Base-by-base conservation (phyloP, 2,113 vertebrate species). In the Rousettus leschenaultii region DNA sequence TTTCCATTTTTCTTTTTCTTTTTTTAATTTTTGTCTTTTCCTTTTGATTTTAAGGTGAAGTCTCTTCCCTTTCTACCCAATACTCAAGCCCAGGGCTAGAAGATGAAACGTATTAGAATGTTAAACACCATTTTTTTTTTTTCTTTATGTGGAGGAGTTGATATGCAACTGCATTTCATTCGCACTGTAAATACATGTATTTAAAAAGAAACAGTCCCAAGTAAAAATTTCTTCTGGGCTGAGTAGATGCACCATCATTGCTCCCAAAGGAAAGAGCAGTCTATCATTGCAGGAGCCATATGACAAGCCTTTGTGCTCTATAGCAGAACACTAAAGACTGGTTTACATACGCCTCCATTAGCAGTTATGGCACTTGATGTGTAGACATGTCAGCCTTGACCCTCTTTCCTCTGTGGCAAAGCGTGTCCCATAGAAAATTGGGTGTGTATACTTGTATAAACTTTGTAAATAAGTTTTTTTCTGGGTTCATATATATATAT, bases 381-480 rank as follows among this genome's bases (percentile, higher is more conserved):
- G 96, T 98, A 98, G 98, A 98, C 98, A 96, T 98, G 97, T 98
- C 98, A 98, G 98, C 98, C 98, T 98, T 98, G 98, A 97, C 97
- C 98, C 97, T 98, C 98, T 99, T 98, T 98, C 98, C 98, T 99
- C 98, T 98, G 98, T 98, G 98, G 92, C 90, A 97, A 97, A 97
- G 98, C 91, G 98, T 98, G 98, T 98, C 98, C 98, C 98, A 97
- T 98, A 98, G 98, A 98, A 98, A 98, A 98, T 97, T 98, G 98
- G 98, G 98, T 99, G 99, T 99, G 99, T 99, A 99, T 99, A 99
- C 97, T 99, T 99, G 98, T 99, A 98, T 98, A 99, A 98, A 99
- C 98, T 98, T 98, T 99, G 99, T 99, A 99, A 99, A 99, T 99
- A 99, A 1, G 97, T 98, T 97, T 98, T 97, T 98, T 98, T 97